A percentile compares a stretch with the other conserved stretches of the same genome.
These are phyloP conservation scores for Aspiorhynchus laticeps DNA, from an alignment of 2,113 vertebrate genomes.

Conservation along the genomic window DNA sequence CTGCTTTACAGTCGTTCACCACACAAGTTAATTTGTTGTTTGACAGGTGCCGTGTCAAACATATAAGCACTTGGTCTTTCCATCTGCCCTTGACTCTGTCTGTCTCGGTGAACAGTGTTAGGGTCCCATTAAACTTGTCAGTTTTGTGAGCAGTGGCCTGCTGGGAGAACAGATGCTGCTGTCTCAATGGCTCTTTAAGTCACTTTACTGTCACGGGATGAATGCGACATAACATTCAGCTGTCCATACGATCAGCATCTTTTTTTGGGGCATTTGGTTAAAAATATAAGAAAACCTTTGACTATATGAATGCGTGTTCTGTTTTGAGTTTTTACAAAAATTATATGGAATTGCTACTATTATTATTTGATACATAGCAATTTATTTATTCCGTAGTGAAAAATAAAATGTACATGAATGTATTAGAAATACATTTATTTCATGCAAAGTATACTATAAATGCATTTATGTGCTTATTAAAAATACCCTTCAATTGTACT, in stretches of 20 bases:
- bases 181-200: not conserved
- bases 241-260: not conserved
- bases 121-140: conserved; percentile 54
- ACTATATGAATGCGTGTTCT: no score
- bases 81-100: conserved; percentile 49
- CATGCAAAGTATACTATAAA: no score
- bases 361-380: not conserved
- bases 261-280: not conserved
- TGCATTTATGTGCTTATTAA: no score
- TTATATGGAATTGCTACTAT: no score
- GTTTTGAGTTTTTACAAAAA: no score
- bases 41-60: conserved; percentile 67
- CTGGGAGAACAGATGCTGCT: conserved; percentile 56
- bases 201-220: conserved; percentile 18
- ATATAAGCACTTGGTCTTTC: conserved; percentile 53
- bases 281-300: no score
- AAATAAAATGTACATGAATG: no score
- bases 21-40: conserved; percentile 72
- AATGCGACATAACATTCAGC: conserved; percentile 15
- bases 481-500: no score
- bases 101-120: conserved; percentile 30
- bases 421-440: no score
- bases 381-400: no score
- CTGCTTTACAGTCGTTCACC: conserved; percentile 55
- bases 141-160: conserved; percentile 40